Percentiles rank a stretch among this genome's conserved stretches.
Evolutionary conservation across 2,888 invertebrate species (phyloP).

Genomic region (Eurois occulta): DNA sequence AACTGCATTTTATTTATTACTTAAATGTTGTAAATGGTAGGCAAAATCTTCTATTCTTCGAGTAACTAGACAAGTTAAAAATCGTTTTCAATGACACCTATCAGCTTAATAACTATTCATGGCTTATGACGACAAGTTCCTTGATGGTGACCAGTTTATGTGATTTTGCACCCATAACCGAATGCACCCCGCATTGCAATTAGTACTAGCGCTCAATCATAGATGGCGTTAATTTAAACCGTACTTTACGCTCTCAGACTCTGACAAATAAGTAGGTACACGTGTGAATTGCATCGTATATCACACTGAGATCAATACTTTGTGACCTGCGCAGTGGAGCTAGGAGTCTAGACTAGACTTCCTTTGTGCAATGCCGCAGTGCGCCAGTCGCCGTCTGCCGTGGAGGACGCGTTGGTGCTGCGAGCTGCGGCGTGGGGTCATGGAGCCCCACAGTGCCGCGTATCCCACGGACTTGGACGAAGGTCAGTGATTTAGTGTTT

Average conservation of each 20-base stretch:
- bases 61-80: too few relatives aligned
- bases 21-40: too few relatives aligned
- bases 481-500: background rate
- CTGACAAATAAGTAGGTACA: background rate
- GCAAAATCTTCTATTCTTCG: too few relatives aligned
- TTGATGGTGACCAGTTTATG: too few relatives aligned
- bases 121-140: background rate
- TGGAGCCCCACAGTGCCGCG: slow-evolving; percentile 1
- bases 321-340: slow-evolving; percentile 19
- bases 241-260: background rate
- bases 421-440: background rate
- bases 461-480: slow-evolving; percentile 13
- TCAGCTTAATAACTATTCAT: too few relatives aligned
- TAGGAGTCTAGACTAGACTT: slow-evolving; percentile 16
- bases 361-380: slow-evolving; percentile 17
- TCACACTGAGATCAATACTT: slow-evolving; percentile 16
- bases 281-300: background rate
- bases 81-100: too few relatives aligned
- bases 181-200: background rate
- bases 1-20: too few relatives aligned
- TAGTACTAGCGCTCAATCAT: background rate
- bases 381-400: background rate
- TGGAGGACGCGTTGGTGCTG: slow-evolving; percentile 5
- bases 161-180: background rate
- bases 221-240: background rate